Conservation (phyloP, 2,888 invertebrate genomes). For the Loripinus fragilis region DNA sequence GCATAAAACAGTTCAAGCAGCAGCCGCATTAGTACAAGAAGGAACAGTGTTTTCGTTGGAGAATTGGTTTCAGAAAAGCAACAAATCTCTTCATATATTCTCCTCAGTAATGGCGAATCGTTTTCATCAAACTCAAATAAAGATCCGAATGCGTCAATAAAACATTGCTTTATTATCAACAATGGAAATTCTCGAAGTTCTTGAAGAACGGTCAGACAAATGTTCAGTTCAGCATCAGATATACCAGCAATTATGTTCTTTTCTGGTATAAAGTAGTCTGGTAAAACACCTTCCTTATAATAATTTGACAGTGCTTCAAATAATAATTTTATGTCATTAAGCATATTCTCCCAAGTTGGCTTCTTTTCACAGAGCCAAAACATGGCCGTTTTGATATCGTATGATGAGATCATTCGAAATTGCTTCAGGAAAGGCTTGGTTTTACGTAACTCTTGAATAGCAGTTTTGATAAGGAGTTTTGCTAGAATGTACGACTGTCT, state of each 20-base stretch:
- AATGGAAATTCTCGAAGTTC: not conserved
- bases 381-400: conserved; percentile 20
- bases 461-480: no score
- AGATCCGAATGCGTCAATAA: not conserved
- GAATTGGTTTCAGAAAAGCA: no score
- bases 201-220: not conserved
- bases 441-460: no score
- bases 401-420: conserved; percentile 4
- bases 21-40: no score
- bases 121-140: not conserved
- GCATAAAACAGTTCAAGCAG: no score
- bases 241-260: conserved; percentile 21
- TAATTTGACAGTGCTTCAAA: conserved; percentile 4
- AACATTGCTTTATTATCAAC: not conserved
- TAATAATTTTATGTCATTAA: not conserved
- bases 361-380: conserved; percentile 25
- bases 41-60: no score
- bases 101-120: no score
- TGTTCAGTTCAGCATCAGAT: not conserved
- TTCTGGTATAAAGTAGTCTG: conserved; percentile 24
- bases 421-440: conserved; percentile 14
- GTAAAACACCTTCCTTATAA: not conserved
- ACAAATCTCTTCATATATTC: no score
- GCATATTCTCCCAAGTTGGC: conserved; percentile 5
- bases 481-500: no score